Evolutionary conservation across 2,797 vertebrate genomes (phyloP).

Genomic region (Arctocebus calabarensis): DNA sequence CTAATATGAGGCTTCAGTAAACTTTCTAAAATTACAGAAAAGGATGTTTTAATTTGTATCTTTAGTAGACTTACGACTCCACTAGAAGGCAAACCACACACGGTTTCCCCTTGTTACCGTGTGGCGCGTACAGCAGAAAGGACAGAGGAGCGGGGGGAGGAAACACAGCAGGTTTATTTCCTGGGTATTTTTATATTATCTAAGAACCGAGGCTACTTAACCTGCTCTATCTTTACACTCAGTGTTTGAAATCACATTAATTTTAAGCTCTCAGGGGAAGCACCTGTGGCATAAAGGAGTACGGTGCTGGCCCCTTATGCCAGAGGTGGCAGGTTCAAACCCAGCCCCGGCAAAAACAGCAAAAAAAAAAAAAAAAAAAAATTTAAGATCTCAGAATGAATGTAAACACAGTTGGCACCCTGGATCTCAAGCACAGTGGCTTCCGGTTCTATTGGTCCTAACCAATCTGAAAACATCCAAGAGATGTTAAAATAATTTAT

Average conservation of each 20-base stretch:
- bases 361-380: too few species aligned
- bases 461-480: not conserved
- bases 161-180: not conserved
- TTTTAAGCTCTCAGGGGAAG: not conserved
- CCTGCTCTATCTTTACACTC: not conserved
- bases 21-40: not conserved
- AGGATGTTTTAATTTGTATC: not conserved
- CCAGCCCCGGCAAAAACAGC: too few species aligned
- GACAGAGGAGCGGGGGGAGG: not conserved
- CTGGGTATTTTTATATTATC: not conserved
- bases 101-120: not conserved
- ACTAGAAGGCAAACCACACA: not conserved
- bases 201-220: not conserved
- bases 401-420: not conserved
- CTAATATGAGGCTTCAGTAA: not conserved
- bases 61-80: not conserved
- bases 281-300: too few species aligned
- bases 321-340: too few species aligned
- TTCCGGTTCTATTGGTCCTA: not conserved
- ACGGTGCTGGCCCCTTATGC: too few species aligned
- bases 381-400: not conserved
- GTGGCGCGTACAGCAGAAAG: not conserved
- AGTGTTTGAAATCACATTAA: not conserved
- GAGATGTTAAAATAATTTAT: not conserved
- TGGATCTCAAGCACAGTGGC: not conserved